These are phyloP conservation scores for Hyphantria cunea DNA, from an alignment of 1,140 invertebrate species.

Conservation along the genomic window DNA sequence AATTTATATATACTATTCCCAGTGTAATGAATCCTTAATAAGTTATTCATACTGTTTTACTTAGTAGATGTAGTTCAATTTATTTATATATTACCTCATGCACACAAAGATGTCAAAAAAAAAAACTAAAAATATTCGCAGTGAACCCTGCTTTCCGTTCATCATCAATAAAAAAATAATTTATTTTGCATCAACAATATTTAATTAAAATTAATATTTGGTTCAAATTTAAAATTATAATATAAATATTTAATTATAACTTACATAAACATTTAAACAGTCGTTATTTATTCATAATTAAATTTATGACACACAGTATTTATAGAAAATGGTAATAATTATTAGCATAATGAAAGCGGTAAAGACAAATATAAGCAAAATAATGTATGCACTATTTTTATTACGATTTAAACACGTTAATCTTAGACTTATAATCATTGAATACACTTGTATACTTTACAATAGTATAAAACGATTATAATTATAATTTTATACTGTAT, in stretches of 20 bases:
- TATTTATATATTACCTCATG: no score
- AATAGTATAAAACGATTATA: no score
- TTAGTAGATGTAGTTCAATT: background rate
- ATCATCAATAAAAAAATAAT: constrained; percentile 1
- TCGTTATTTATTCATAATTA: background rate
- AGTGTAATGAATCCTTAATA: constrained; percentile 19
- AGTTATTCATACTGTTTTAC: constrained; percentile 8
- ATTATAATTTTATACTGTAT: no score
- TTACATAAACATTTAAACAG: no score
- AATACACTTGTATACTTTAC: no score
- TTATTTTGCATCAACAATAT: background rate
- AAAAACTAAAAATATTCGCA: constrained; percentile 20
- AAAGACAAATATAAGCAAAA: no score
- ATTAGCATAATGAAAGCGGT: no score
- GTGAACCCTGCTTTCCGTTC: constrained; percentile 39
- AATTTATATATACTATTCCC: background rate
- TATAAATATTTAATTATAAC: background rate
- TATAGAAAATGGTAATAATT: no score
- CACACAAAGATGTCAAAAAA: background rate
- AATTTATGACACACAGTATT: background rate
- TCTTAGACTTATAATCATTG: no score
- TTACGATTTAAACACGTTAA: no score
- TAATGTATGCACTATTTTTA: no score
- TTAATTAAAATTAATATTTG: background rate
- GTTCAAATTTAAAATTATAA: background rate